Conservation (phyloP, 2,113 vertebrate species). For the Ginglymostoma cirratum region DNA sequence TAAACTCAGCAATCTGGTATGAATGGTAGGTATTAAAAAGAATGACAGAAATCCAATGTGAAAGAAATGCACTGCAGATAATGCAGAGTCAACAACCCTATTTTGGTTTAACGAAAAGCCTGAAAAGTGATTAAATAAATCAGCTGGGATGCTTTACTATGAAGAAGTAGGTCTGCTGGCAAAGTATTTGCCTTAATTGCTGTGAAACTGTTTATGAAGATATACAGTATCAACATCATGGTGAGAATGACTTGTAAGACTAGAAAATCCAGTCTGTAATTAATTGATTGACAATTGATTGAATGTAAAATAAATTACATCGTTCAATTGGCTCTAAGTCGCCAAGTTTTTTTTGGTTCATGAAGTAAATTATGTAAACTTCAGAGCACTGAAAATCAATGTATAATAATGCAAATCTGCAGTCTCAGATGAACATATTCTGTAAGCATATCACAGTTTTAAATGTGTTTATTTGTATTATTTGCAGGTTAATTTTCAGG, state of each 20-base stretch:
- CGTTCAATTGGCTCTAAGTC: not conserved
- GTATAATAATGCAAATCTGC: not conserved
- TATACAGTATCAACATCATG: not conserved
- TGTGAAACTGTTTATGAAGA: no score
- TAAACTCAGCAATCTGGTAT: no score
- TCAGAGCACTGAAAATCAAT: not conserved
- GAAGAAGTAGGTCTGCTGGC: no score
- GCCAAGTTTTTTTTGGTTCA: not conserved
- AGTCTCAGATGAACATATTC: not conserved
- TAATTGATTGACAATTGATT: not conserved
- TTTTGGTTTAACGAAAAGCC: no score
- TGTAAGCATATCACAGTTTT: not conserved
- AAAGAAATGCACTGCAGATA: no score
- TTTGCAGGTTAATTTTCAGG: not conserved
- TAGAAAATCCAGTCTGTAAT: not conserved
- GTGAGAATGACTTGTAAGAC: not conserved
- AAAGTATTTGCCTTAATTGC: no score
- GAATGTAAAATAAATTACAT: not conserved
- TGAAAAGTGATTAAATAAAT: no score
- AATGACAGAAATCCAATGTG: no score
- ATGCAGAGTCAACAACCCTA: no score
- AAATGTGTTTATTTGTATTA: not conserved
- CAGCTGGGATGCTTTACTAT: no score
- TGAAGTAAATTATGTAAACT: not conserved
- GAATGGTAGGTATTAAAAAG: no score